Evolutionary conservation across 2,888 invertebrate species (phyloP).

Genomic region (Tetragonula carbonaria): DNA sequence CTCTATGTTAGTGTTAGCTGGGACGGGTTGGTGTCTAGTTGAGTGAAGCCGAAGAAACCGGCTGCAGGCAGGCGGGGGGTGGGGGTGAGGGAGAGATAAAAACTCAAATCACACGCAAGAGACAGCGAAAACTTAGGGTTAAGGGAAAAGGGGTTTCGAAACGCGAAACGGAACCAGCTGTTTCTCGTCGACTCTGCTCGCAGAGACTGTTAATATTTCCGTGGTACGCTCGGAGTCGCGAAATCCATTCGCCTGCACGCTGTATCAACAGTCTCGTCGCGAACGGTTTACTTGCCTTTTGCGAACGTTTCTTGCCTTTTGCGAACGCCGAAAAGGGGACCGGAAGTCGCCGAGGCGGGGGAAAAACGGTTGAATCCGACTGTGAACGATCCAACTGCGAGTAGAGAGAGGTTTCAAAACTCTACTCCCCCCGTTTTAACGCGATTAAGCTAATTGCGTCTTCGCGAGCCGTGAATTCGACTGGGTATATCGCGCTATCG

Average conservation of each 20-base stretch:
- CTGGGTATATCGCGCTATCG: no score
- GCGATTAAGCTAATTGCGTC: conserved; percentile 26
- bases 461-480: neutral
- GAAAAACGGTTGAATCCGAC: neutral
- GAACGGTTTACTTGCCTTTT: neutral
- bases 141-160: conserved; percentile 3
- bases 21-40: neutral
- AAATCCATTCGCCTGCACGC: neutral
- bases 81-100: conserved; percentile 4
- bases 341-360: neutral
- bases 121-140: neutral
- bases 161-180: conserved; percentile 32
- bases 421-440: neutral
- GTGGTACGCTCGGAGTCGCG: neutral
- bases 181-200: no score
- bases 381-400: conserved; percentile 17
- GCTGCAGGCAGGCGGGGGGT: neutral
- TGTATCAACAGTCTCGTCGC: neutral
- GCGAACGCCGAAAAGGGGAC: neutral
- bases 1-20: conserved; percentile 48
- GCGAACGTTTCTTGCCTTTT: neutral
- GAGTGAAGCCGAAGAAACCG: neutral
- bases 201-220: neutral
- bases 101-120: conserved; percentile 52
- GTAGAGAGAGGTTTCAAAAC: neutral